Conservation (phyloP, 2,888 invertebrate genomes). For the Leptopterna dolabrata region DNA sequence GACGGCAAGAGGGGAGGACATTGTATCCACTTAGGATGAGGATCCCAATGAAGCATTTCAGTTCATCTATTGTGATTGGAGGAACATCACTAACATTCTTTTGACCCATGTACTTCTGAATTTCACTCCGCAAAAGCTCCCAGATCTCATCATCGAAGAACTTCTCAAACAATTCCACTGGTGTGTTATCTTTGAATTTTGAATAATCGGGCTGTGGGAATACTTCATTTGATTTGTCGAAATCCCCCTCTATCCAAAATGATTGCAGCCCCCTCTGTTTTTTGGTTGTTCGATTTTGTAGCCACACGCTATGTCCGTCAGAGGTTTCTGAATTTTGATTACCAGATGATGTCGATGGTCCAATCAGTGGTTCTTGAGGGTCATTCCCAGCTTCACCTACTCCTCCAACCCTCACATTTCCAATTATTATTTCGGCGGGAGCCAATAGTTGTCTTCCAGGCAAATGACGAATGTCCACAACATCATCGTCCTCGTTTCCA, state of each 20-base stretch:
- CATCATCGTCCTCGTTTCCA: slow-evolving; percentile 55
- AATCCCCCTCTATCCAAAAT: too few species aligned
- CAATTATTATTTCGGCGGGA: slow-evolving; percentile 52
- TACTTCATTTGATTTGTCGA: too few species aligned
- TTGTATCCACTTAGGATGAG: not conserved
- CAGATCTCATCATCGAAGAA: too few species aligned
- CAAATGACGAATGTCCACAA: slow-evolving; percentile 40
- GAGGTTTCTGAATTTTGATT: not conserved
- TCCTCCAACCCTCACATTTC: not conserved
- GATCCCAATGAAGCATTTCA: not conserved
- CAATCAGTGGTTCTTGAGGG: not conserved
- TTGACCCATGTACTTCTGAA: not conserved
- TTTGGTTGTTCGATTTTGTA: not conserved
- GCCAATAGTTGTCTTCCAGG: slow-evolving; percentile 56
- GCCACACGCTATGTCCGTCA: not conserved
- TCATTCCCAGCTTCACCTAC: not conserved
- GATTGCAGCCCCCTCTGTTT: too few species aligned
- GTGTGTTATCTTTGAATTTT: too few species aligned
- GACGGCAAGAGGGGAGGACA: not conserved
- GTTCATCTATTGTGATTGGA: not conserved
- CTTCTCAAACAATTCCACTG: too few species aligned
- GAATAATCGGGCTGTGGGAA: too few species aligned
- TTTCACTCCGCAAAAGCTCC: too few species aligned
- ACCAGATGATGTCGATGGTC: not conserved
- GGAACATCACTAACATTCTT: not conserved